Evolutionary conservation across 35 echinoderm and acorn worm genomes (phyloP), one percentile per base, ranked within the genome.

Genomic region (Chiridota heheva): DNA sequence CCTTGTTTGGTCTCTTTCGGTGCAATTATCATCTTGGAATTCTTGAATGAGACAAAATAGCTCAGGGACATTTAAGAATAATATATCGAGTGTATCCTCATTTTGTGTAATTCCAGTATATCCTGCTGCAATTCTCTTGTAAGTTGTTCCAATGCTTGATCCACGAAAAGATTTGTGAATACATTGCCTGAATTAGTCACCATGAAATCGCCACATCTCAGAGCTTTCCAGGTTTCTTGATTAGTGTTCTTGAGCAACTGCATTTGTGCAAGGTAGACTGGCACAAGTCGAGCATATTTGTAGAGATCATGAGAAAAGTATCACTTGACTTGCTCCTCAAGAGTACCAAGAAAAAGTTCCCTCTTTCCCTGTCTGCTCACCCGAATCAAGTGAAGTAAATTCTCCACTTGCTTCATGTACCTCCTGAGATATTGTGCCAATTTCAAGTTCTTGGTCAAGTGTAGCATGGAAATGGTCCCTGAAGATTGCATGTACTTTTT

Each of bases 101-200:
- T 81, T 81, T 27, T 81, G 78, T 81, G 78, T 81, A 10, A 81
- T 65, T 67, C 78, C 78, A 44, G 60, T 81, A 33, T 66, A 66
- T n/a, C 78, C 58, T 10, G 59, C 59, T 1, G 60, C 78, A 41
- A 81, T 84, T 42, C 68, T 72, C 39, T 58, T 25, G 36, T 73
- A 72, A 68, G 30, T 84, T 68, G 16, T n/a, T n/a, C n/a, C n/a
- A n/a, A n/a, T n/a, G n/a, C n/a, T n/a, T n/a, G n/a, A n/a, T n/a
- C n/a, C n/a, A 84, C 68, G 61, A 84, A 84, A 2, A 84, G 68
- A 22, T 72, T 84, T 40, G 81, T 73, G 46, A 84, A 84, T 5
- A 68, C 66, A 41, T 72, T 84, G 38, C 81, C 66, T 36, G 67
- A 73, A 81, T 22, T 81, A n/a, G n/a, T n/a, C n/a, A n/a, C n/a